A percentile compares a stretch with the other conserved stretches of the same genome.
phyloP scores from a whole-genome alignment of 2,888 invertebrate species.

The Phasia obesa region DNA sequence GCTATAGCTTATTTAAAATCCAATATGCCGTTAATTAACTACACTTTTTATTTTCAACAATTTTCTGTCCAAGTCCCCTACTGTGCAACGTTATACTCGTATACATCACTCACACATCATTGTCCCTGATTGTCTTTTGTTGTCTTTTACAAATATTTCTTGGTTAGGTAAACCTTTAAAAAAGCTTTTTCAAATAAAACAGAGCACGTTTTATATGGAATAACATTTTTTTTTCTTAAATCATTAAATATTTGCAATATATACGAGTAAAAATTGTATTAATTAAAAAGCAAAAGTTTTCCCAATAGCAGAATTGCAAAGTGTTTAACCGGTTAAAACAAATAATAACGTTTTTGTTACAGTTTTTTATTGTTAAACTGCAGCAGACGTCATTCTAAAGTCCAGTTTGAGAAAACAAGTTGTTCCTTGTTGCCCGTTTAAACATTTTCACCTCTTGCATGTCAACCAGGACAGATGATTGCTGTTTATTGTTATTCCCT shows the following conservation, averaged over 20 bases:
- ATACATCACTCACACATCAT: too few species aligned
- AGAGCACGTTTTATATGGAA: too few species aligned
- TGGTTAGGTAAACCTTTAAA: too few species aligned
- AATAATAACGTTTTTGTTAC: neutral
- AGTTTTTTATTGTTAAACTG: neutral
- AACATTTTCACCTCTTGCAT: slow-evolving; percentile 12
- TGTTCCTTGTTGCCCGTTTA: slow-evolving; percentile 17
- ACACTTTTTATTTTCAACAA: too few species aligned
- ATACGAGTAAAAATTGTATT: neutral
- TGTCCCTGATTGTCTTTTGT: too few species aligned
- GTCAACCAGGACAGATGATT: slow-evolving; percentile 11
- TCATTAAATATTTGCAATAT: neutral
- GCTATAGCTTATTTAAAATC: too few species aligned
- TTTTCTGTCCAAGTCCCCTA: too few species aligned
- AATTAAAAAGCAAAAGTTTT: slow-evolving; percentile 43
- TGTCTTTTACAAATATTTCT: too few species aligned
- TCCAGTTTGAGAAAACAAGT: slow-evolving; percentile 38
- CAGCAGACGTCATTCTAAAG: neutral
- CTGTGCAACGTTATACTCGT: too few species aligned
- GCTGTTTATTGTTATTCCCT: neutral
- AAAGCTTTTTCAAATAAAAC: too few species aligned
- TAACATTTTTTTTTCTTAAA: too few species aligned
- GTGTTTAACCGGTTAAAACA: slow-evolving; percentile 17
- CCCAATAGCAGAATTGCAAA: neutral
- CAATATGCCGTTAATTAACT: too few species aligned